These are phyloP conservation scores for Tragelaphus scriptus DNA, from an alignment of 2,113 vertebrate species.

Conservation along the genomic window DNA sequence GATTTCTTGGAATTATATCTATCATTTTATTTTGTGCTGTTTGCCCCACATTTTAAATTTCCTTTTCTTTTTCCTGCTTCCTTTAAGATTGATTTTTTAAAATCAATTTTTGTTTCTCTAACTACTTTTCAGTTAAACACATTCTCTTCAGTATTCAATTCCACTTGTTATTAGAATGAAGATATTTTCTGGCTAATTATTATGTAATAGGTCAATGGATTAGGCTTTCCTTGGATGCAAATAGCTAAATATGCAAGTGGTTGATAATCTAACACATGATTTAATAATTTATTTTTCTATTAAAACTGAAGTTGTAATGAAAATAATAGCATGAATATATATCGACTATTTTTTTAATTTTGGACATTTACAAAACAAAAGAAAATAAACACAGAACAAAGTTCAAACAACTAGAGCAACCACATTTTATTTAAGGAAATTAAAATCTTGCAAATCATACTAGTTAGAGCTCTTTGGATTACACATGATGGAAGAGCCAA, in stretches of 20 bases:
- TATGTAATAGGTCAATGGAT: background rate
- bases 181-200: background rate
- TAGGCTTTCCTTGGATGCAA: background rate
- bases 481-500: background rate
- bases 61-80: background rate
- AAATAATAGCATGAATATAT: background rate
- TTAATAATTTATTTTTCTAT: background rate
- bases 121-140: background rate
- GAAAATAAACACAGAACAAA: background rate
- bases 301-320: slow-evolving; percentile 3
- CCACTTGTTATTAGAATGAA: background rate
- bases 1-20: background rate
- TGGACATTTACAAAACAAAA: background rate
- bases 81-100: background rate
- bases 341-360: background rate
- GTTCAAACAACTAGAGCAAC: background rate
- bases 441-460: background rate
- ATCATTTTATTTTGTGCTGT: background rate
- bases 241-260: background rate
- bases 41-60: background rate
- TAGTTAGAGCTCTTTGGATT: background rate
- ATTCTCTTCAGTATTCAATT: background rate
- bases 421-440: background rate
- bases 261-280: background rate
- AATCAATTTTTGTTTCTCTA: background rate